Evolutionary conservation across 2,888 invertebrate species (phyloP), one percentile per base, ranked within the genome.

Genomic region (Agonopterix arenella): DNA sequence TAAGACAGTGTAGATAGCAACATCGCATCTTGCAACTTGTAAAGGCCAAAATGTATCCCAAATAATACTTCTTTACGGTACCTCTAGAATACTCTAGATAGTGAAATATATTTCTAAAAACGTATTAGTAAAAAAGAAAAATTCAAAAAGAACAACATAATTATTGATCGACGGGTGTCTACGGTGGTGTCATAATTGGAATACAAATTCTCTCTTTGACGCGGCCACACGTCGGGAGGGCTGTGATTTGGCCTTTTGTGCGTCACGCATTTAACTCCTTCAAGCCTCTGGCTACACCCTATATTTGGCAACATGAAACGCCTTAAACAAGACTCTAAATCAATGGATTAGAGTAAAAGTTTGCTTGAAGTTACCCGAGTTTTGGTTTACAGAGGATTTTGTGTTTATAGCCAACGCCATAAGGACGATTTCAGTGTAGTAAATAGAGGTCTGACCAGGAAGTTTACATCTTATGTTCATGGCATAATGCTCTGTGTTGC

Each of bases 171-270:
- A 47, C 61, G 57, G 57, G 61, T 64, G 70, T 71, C 68, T 68
- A 11, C 18, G 47, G 18, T 8, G 38, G 82, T 73, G 80, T 84
- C 80, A 82, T 88, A 89, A 89, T 89, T 88, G 85, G 83, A 86
- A 84, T 86, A 88, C 88, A 86, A 88, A 86, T 88, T 85, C 77
- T 74, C 80, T 81, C 81, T 85, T 84, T 84, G 85, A 80, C 81
- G 80, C 68, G 75, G 73, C 68, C 73, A 73, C 80, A 72, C 72
- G 73, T 71, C 52, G 65, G 63, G 64, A 80, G 80, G 80, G 80
- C 81, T 81, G 84, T 88, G 88, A 88, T 88, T 88, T 88, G 80
- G 84, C 76, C 86, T 85, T 88, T 89, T 89, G 88, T 89, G 84
- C 78, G 76, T 70, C 85, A 85, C 86, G 84, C 85, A 85, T 86